phyloP scores from a whole-genome alignment of 64 coral and sea anemone genomes.

The Actinia equina region DNA sequence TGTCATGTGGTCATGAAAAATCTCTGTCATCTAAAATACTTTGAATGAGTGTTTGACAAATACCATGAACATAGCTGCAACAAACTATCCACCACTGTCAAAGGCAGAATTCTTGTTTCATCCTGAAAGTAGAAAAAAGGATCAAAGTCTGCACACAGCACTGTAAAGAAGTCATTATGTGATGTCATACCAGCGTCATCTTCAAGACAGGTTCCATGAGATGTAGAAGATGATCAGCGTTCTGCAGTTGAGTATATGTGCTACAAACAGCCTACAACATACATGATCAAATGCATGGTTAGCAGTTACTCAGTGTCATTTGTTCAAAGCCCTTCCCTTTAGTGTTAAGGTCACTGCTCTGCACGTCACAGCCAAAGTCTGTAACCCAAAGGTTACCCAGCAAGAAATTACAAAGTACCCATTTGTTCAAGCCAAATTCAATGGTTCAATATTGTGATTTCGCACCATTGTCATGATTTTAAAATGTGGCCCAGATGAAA shows the following conservation, averaged over 20 bases:
- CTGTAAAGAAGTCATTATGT: neutral
- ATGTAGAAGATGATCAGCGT: neutral
- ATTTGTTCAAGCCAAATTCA: no score
- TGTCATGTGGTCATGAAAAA: no score
- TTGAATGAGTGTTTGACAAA: no score
- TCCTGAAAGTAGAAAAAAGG: neutral
- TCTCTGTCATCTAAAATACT: no score
- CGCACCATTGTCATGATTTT: no score
- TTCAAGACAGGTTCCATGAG: neutral
- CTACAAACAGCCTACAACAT: slow-evolving; percentile 6
- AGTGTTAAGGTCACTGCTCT: no score
- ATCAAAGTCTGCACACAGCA: neutral
- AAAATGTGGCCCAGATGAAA: no score
- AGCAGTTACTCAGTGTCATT: neutral
- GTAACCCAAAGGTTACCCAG: no score
- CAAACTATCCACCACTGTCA: slow-evolving; percentile 21
- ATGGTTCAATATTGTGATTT: no score
- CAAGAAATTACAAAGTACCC: no score
- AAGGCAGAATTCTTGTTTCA: slow-evolving; percentile 33
- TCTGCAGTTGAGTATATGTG: neutral
- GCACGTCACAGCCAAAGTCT: no score
- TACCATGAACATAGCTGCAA: slow-evolving; percentile 25
- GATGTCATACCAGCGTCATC: neutral
- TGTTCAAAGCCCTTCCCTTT: no score
- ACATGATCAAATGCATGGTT: neutral